Percentiles rank a stretch among this genome's conserved stretches.
Conservation (phyloP, 2,797 vertebrate species). For the Malurus leucopterus region DNA sequence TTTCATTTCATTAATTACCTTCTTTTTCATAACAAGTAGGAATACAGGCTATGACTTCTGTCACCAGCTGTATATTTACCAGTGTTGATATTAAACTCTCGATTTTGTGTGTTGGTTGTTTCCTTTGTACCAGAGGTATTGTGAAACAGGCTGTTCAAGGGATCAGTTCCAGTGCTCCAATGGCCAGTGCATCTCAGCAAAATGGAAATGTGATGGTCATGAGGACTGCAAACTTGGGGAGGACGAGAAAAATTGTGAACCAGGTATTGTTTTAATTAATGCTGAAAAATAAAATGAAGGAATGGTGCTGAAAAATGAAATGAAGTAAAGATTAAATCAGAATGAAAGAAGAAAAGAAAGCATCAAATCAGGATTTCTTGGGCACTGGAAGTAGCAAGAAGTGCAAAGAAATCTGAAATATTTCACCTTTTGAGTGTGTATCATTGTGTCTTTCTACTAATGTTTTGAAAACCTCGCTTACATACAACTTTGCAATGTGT, state of each 20-base stretch:
- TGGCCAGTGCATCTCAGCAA: slow-evolving; percentile 89
- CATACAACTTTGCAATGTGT: neutral
- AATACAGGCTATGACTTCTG: neutral
- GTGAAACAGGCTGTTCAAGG: slow-evolving; percentile 86
- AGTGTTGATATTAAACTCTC: neutral
- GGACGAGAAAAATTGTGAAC: slow-evolving; percentile 88
- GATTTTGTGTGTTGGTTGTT: neutral
- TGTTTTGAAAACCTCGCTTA: neutral
- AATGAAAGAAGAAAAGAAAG: neutral
- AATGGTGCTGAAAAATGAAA: neutral
- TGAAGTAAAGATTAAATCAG: neutral
- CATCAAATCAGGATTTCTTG: neutral
- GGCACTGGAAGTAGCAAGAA: fast-evolving
- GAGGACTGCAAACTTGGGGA: slow-evolving; percentile 95
- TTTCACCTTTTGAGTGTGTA: neutral
- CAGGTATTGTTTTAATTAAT: slow-evolving; percentile 60
- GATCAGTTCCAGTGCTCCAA: slow-evolving; percentile 94
- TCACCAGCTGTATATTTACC: neutral
- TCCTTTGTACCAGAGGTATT: slow-evolving; percentile 83
- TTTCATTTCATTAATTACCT: neutral
- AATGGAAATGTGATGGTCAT: slow-evolving; percentile 93
- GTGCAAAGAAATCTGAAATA: neutral
- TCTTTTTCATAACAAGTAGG: neutral
- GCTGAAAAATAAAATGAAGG: neutral
- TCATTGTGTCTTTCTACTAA: neutral